phyloP scores from a whole-genome alignment of 2,797 vertebrate genomes.

The Catostomus latipinnis region DNA sequence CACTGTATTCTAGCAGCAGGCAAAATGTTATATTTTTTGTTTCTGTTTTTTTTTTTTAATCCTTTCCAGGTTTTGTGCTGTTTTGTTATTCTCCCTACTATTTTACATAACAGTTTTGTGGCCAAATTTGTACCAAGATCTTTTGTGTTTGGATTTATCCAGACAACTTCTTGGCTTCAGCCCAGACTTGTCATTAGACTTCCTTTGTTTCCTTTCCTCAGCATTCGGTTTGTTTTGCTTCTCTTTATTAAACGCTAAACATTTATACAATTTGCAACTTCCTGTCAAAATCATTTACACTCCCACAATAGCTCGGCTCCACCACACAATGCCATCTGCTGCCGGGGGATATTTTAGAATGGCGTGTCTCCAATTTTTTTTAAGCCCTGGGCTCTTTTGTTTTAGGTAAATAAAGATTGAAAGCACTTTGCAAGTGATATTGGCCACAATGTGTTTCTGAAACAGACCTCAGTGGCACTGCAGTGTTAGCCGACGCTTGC shows the following conservation, averaged over 20 bases:
- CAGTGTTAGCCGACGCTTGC: slow-evolving; percentile 38
- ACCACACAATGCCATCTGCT: slow-evolving; percentile 49
- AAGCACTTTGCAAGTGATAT: slow-evolving; percentile 48
- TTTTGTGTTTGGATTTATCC: slow-evolving; percentile 83
- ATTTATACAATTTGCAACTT: slow-evolving; percentile 57
- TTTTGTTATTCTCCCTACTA: slow-evolving; percentile 66
- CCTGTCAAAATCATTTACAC: slow-evolving; percentile 56
- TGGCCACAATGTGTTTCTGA: slow-evolving; percentile 54
- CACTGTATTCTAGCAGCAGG: slow-evolving; percentile 27
- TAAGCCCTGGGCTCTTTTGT: slow-evolving; percentile 57
- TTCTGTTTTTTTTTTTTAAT: slow-evolving; percentile 37
- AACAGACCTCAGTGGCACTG: slow-evolving; percentile 33
- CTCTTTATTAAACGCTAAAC: slow-evolving; percentile 67
- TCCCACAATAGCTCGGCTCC: slow-evolving; percentile 51
- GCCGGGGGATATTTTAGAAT: slow-evolving; percentile 8
- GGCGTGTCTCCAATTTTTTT: slow-evolving; percentile 48
- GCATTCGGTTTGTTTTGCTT: slow-evolving; percentile 78
- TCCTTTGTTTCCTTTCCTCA: slow-evolving; percentile 81
- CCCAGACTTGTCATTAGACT: slow-evolving; percentile 81
- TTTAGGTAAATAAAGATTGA: slow-evolving; percentile 60
- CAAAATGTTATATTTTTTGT: slow-evolving; percentile 20
- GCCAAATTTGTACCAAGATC: slow-evolving; percentile 76
- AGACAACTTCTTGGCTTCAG: slow-evolving; percentile 71
- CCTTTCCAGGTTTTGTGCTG: slow-evolving; percentile 57
- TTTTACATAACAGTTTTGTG: slow-evolving; percentile 79